Evolutionary conservation across 2,113 vertebrate species (phyloP), one percentile per base, ranked within the genome.

Genomic region (Eolophus roseicapilla): DNA sequence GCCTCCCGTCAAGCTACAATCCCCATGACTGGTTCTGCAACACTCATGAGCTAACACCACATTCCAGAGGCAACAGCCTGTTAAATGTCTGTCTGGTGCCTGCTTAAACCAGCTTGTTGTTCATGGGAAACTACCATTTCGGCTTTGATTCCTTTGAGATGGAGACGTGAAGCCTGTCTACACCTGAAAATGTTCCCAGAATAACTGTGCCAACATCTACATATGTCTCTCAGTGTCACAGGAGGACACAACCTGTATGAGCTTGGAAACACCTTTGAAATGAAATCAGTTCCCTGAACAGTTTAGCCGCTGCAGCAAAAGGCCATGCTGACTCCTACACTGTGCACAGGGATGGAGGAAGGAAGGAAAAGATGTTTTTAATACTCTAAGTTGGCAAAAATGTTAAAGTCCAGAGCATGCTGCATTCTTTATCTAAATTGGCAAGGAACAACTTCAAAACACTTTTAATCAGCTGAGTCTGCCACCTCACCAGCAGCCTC

Each of bases 201-300:
- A 49, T 21, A 49, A 41, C 33, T 52, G 9, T 91, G 47, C 83
- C 69, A 47, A 37, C 23, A 43, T 41, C 68, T 59, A 31, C 13
- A 8, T 1, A 2, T 20, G 23, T 52, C 19, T 35, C 53, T 71
- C n/a, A n/a, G 57, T 57, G 76, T 25, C 71, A 11, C 0, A 0
- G 39, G 5, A 82, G 27, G 10, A 31, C 12, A 13, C 0, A 15
- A 47, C 12, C 39, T n/a, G 21, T 18, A 17, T 0, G 10, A 80
- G 64, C 35, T 46, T 10, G 13, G 29, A 12, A 73, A 15, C 4
- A 46, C 4, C 63, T 80, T 20, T 50, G 84, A 62, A 50, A 83
- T 25, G 1, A 55, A 47, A 65, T 55, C 16, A 43, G 8, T 31
- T 35, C 33, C 79, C 57, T 49, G 31, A 13, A 52, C 17, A 9